phyloP scores from a whole-genome alignment of 2,113 vertebrate genomes.

The Ramphastos sulfuratus region DNA sequence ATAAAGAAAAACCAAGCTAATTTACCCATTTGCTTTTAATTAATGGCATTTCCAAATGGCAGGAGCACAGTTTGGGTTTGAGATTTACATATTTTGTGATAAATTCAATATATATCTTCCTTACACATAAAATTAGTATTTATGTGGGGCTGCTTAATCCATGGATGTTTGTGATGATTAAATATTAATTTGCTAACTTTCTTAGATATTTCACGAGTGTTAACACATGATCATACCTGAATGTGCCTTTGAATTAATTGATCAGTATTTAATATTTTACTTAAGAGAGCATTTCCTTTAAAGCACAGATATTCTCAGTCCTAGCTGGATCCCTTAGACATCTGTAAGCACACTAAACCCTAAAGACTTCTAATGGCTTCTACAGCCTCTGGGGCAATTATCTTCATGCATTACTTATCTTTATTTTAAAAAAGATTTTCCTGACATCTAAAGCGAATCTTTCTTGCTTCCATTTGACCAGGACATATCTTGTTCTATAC shows the following conservation, averaged over 20 bases:
- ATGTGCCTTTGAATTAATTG: neutral
- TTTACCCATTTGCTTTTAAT: neutral
- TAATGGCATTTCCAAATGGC: neutral
- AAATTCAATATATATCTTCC: neutral
- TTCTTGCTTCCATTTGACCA: neutral
- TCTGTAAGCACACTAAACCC: neutral
- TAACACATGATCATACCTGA: neutral
- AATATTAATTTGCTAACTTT: too few species aligned
- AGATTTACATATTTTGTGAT: neutral
- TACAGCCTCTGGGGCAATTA: neutral
- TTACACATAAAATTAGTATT: too few species aligned
- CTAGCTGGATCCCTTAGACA: neutral
- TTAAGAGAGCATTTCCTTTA: neutral
- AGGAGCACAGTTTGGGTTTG: neutral
- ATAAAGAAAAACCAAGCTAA: neutral
- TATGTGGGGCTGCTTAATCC: too few species aligned
- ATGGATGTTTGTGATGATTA: too few species aligned
- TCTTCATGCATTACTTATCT: neutral
- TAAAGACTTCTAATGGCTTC: neutral
- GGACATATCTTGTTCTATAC: neutral
- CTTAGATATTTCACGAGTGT: neutral
- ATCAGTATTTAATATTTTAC: neutral
- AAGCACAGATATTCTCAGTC: neutral
- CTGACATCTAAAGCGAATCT: neutral
- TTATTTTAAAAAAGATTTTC: neutral